Conservation (phyloP, 2,113 vertebrate genomes). For the Mustela lutreola region DNA sequence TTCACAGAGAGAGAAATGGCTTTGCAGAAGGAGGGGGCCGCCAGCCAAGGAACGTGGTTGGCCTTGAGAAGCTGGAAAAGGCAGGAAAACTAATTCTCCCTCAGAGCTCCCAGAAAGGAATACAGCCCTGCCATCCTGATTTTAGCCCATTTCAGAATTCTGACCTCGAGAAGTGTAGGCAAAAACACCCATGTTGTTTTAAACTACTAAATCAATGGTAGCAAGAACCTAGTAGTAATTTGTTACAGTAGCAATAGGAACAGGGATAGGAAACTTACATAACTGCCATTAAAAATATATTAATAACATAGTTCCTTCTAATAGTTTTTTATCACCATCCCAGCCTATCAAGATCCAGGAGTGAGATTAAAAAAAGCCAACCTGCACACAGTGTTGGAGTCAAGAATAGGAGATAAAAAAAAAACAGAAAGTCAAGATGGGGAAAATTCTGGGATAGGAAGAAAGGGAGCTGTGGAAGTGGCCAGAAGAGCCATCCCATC, state of each 20-base stretch:
- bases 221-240: not conserved
- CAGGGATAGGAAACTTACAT: not conserved
- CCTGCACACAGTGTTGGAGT: not conserved
- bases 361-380: not conserved
- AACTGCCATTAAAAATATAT: not conserved
- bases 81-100: not conserved
- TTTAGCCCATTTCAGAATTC: not conserved
- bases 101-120: not conserved
- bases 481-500: not conserved
- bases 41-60: not conserved
- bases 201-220: not conserved
- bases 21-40: not conserved
- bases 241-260: not conserved
- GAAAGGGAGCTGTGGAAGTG: not conserved
- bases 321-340: not conserved
- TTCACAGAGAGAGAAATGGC: not conserved
- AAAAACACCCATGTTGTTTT: not conserved
- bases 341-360: not conserved
- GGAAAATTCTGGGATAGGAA: not conserved
- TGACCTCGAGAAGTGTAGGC: not conserved
- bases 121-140: not conserved
- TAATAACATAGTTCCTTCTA: not conserved
- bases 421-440: not conserved
- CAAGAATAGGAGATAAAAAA: not conserved
- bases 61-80: not conserved